phyloP scores from a whole-genome alignment of 2,888 invertebrate species.

The Amphipoea lucens region DNA sequence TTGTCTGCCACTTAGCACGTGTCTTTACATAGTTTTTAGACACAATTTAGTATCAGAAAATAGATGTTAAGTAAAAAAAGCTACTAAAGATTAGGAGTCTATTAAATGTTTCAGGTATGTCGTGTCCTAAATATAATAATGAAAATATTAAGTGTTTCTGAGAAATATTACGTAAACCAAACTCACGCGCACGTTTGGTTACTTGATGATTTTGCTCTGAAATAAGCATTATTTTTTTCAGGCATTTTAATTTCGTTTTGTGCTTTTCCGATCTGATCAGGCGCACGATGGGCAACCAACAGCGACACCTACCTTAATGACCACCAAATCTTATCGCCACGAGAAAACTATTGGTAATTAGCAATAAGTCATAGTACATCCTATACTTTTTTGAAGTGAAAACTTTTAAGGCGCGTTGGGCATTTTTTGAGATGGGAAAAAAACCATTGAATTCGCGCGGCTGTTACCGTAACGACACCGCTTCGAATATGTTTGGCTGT shows the following conservation, averaged over 20 bases:
- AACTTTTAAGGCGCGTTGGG: too few species aligned
- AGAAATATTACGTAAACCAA: neutral
- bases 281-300: too few species aligned
- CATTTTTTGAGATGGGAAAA: too few species aligned
- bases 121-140: neutral
- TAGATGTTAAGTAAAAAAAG: conserved; percentile 28
- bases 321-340: neutral
- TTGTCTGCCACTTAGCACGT: conserved; percentile 53
- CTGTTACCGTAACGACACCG: too few species aligned
- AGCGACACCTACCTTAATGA: neutral
- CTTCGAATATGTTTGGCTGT: too few species aligned
- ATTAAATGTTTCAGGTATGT: conserved; percentile 3
- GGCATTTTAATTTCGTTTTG: neutral
- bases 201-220: neutral
- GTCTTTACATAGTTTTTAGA: conserved; percentile 47
- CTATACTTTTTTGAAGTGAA: too few species aligned
- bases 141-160: neutral
- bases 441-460: too few species aligned
- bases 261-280: neutral
- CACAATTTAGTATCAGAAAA: conserved; percentile 27
- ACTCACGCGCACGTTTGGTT: neutral
- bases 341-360: neutral
- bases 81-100: conserved; percentile 5
- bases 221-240: neutral
- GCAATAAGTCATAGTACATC: too few species aligned